Evolutionary conservation across 35 echinoderm and acorn worm genomes (phyloP).

Genomic region (Diadema setosum): DNA sequence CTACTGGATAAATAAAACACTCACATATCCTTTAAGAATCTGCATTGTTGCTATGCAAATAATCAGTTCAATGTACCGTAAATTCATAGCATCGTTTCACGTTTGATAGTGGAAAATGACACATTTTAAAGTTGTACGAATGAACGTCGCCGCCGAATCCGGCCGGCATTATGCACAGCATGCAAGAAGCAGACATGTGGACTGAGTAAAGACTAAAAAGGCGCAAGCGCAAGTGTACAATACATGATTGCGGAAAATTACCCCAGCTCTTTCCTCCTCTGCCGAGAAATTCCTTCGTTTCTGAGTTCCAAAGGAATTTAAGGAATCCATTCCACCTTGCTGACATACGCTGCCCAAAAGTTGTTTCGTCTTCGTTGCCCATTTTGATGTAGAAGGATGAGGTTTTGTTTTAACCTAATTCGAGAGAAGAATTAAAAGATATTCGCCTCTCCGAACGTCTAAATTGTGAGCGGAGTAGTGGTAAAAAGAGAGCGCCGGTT

Average conservation of each 20-base stretch:
- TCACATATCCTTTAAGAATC: too few relatives aligned
- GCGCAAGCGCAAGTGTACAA: too few relatives aligned
- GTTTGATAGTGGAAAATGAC: too few relatives aligned
- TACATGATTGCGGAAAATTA: conserved; percentile 36
- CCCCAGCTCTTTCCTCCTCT: conserved; percentile 52
- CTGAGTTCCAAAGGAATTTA: conserved; percentile 34
- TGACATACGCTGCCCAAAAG: conserved; percentile 18
- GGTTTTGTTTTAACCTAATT: neutral
- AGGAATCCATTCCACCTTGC: conserved; percentile 21
- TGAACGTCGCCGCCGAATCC: too few relatives aligned
- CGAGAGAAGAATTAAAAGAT: neutral
- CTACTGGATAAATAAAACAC: too few relatives aligned
- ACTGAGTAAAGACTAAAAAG: too few relatives aligned
- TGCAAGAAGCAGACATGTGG: too few relatives aligned
- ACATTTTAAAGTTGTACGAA: too few relatives aligned
- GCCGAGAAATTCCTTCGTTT: conserved; percentile 32
- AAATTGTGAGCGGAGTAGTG: neutral
- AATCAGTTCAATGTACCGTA: too few relatives aligned
- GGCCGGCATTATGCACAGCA: too few relatives aligned
- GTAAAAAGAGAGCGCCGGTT: neutral
- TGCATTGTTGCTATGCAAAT: too few relatives aligned
- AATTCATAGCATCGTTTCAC: too few relatives aligned
- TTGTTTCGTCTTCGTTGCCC: conserved; percentile 44
- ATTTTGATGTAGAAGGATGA: conserved; percentile 34
- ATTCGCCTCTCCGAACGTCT: neutral